A percentile compares a stretch with the other conserved stretches of the same genome.
phyloP scores from a whole-genome alignment of 2,888 invertebrate genomes.

The Pandemis corylana region DNA sequence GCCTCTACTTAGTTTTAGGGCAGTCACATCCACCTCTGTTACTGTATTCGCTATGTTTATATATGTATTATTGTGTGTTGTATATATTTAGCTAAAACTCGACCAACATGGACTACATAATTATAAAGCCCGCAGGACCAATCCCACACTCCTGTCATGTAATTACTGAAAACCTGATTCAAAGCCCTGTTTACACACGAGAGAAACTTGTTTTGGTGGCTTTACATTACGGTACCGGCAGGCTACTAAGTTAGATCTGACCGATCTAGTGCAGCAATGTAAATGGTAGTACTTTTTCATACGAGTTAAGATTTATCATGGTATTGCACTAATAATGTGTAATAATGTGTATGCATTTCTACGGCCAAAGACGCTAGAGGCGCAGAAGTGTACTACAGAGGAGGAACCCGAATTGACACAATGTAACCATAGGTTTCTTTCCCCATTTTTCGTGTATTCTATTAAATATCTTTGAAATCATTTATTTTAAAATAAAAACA shows the following conservation, averaged over 20 bases:
- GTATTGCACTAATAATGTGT: neutral
- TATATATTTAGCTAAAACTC: neutral
- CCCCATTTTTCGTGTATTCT: too few relatives aligned
- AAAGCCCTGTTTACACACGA: neutral
- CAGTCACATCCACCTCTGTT: too few relatives aligned
- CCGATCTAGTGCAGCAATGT: neutral
- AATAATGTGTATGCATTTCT: too few relatives aligned
- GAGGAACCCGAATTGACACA: too few relatives aligned
- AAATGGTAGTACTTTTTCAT: neutral
- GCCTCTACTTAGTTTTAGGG: too few relatives aligned
- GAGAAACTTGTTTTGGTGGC: neutral
- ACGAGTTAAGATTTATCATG: neutral
- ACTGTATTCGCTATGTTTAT: neutral
- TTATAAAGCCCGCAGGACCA: neutral
- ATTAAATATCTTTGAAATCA: too few relatives aligned
- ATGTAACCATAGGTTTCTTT: too few relatives aligned
- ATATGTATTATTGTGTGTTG: too few relatives aligned
- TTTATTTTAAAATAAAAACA: too few relatives aligned
- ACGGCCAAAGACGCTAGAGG: too few relatives aligned
- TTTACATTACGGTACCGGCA: neutral
- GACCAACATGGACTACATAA: neutral
- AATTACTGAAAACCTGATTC: neutral
- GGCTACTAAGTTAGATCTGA: neutral
- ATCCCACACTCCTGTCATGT: neutral
- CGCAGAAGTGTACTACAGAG: too few relatives aligned